Base-by-base conservation (phyloP, 2,113 vertebrate species). In the Engraulis encrasicolus region DNA sequence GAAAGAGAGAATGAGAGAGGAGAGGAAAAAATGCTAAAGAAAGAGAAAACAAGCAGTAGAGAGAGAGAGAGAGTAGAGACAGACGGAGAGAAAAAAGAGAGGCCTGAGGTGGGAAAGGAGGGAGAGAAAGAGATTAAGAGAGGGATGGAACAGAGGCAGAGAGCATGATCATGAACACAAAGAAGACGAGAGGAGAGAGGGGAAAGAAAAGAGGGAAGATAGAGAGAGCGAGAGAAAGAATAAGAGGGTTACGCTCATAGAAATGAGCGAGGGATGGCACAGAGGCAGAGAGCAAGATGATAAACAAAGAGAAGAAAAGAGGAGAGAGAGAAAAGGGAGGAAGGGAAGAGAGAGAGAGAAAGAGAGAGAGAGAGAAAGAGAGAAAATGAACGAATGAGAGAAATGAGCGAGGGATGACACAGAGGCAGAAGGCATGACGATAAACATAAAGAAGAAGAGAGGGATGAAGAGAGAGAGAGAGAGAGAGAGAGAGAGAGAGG, bases 391-490 rank as follows among this genome's bases (percentile, higher is more conserved):
- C n/a, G 81, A 45, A 37, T 34, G 79, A 18, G 27, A 27, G 37
- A 66, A 18, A 17, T 78, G 18, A 14, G 37, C n/a, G 78, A 87
- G 86, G 82, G 85, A 87, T 80, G 86, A 87, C 80, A 58, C 87
- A 86, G 81, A n/a, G n/a, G n/a, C n/a, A n/a, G n/a, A n/a, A n/a
- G n/a, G n/a, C n/a, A n/a, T n/a, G n/a, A n/a, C n/a, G n/a, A n/a
- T n/a, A n/a, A n/a, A 27, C 82, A 83, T 86, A 86, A 89, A 89
- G 86, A 90, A 88, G 81, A n/a, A n/a, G n/a, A n/a, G 88, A 86
- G 78, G 27, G 80, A 82, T 85, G 84, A 91, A 91, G 83, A 90
- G 78, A 74, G 79, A 78, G 66, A 34, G 12, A 31, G 23, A 15
- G 86, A 81, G 86, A 87, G 83, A 52, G 66, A 80, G 83, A 86